Evolutionary conservation across 1,140 invertebrate species (phyloP), one percentile per base, ranked within the genome.

Genomic region (Aplysia californica): DNA sequence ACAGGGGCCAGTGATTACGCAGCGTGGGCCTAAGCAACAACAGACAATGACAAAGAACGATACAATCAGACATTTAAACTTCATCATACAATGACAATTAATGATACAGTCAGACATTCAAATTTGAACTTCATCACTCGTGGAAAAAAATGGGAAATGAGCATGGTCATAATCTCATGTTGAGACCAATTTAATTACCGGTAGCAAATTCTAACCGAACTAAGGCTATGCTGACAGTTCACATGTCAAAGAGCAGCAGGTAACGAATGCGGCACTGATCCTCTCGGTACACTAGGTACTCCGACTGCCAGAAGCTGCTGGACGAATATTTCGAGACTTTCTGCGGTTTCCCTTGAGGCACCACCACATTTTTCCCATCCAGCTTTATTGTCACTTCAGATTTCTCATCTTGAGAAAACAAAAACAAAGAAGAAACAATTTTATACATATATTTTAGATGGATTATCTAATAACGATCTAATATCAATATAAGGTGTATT

Each of bases 271-370:
- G 79, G 35, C 82, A 83, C 79, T 91, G 90, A 55, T 84, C 87
- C 77, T 91, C 90, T 50, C 87, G 84, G 79, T 91, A 91, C 20
- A 91, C 80, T 0, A 91, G 84, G 78, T 91, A 91, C 82, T 91
- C 90, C 70, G 89, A 90, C 79, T 91, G 88, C 20, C 29, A 74
- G 70, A 91, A 91, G 38, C 75, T 80, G 76, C 87, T 89, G 23
- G 76, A 50, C 18, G 74, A 23, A 23, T 76, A 80, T 26, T 82
- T 61, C 18, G 79, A 64, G 58, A 84, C 83, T 10, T 55, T 35
- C 3, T 88, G 77, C 6, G 90, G 86, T 39, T 86, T 87, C 2
- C 89, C 90, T 70, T 90, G 87, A 15, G 90, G 90, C 1, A 91
- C 87, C 5, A 85, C 80, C 2, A 91, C 85, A 6, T 86, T 79